Evolutionary conservation across 2,888 invertebrate species (phyloP), one percentile per base, ranked within the genome.

Genomic region (Coleophora deauratella): DNA sequence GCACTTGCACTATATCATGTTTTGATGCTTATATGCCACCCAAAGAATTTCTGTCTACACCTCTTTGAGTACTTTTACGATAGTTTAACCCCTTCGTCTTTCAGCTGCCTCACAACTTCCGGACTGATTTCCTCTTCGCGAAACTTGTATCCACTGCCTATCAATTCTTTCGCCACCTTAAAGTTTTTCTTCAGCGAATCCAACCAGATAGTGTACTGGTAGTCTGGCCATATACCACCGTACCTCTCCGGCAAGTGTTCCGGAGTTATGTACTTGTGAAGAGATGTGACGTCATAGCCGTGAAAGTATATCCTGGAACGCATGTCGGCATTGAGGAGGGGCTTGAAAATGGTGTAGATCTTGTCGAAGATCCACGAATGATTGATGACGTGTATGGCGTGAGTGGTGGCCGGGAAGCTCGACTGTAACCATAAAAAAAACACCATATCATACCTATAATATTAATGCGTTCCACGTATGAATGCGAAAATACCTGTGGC

Each of bases 361-460:
- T 91, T 90, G 67, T 93, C 93, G 64, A 94, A 94, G 7, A 93
- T 72, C 93, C 94, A 94, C 1, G 93, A 92, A 63, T 94, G 92
- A 66, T 93, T 91, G 30, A 94, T 87, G 38, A 95, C 88, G 72
- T 95, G 94, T 42, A 94, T 88, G 0, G 93, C 91, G 49, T 91
- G 80, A 0, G 91, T 91, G 38, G 88, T 89, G 59, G 93, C 87
- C 0, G 94, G 94, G 66, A 92, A 92, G 40, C 91, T 88, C 0
- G 91, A 89, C 91, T 91, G 72, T 8, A 72, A 72, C 38, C 38
- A 27, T 40, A 51, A 40, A 37, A n/a, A n/a, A 36, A 21, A 21
- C 21, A 21, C 21, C 21, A n/a, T n/a, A n/a, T n/a, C n/a, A n/a
- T n/a, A n/a, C n/a, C n/a, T n/a, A n/a, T n/a, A n/a, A n/a, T n/a